Conservation (phyloP, 2,888 invertebrate genomes). For the Acleris sparsana region DNA sequence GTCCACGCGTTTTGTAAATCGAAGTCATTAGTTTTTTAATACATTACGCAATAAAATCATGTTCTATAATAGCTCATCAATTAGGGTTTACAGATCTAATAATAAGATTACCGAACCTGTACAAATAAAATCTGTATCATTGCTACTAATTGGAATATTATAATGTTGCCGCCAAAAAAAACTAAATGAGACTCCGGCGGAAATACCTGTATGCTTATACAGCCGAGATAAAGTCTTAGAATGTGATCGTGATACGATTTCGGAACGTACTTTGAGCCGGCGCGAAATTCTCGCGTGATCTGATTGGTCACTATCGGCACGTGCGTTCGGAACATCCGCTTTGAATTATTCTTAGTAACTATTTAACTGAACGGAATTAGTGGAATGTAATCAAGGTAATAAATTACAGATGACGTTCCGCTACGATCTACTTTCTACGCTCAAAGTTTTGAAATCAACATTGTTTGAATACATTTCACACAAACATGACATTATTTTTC, state of each 20-base stretch:
- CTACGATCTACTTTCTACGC: slow-evolving; percentile 29
- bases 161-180: slow-evolving; percentile 44
- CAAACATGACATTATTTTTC: not conserved
- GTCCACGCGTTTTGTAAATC: slow-evolving; percentile 22
- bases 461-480: slow-evolving; percentile 13
- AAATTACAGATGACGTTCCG: slow-evolving; percentile 35
- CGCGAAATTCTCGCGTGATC: slow-evolving; percentile 56
- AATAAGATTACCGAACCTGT: slow-evolving; percentile 54
- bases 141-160: slow-evolving; percentile 62
- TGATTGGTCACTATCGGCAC: slow-evolving; percentile 53
- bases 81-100: slow-evolving; percentile 46
- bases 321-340: slow-evolving; percentile 58
- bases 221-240: slow-evolving; percentile 55
- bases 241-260: slow-evolving; percentile 53
- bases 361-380: slow-evolving; percentile 43
- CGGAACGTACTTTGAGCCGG: slow-evolving; percentile 57
- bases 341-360: slow-evolving; percentile 45
- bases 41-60: slow-evolving; percentile 26
- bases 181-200: slow-evolving; percentile 66
- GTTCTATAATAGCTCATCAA: slow-evolving; percentile 28
- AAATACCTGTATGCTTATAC: slow-evolving; percentile 55
- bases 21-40: slow-evolving; percentile 9
- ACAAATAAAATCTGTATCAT: slow-evolving; percentile 67
- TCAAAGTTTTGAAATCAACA: slow-evolving; percentile 25
- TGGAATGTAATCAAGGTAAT: slow-evolving; percentile 33